A percentile compares a stretch with the other conserved stretches of the same genome.
Evolutionary conservation across 2,797 vertebrate species (phyloP).

Genomic region (Pseudochirops cupreus): DNA sequence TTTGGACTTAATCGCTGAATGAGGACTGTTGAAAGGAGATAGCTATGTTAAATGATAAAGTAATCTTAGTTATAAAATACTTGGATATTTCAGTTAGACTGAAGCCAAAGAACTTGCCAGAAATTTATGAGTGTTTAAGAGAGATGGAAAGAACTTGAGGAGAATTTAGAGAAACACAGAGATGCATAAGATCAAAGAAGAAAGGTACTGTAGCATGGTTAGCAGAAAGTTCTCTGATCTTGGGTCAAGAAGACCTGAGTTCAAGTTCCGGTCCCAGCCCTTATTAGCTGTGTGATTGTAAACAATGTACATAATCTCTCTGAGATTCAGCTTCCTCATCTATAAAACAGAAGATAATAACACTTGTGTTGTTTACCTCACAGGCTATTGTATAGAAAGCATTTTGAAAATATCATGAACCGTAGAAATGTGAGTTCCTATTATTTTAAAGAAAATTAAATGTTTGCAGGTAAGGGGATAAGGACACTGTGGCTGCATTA

Average conservation of each 20-base stretch:
- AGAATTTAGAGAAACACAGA: conserved; percentile 29
- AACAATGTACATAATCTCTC: not conserved
- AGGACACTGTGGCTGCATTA: not conserved
- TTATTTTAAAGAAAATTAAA: not conserved
- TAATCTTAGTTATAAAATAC: conserved; percentile 34
- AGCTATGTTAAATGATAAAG: conserved; percentile 7
- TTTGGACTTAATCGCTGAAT: conserved; percentile 60
- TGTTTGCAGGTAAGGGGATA: not conserved
- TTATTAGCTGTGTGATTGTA: too few species aligned
- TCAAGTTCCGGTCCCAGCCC: not conserved
- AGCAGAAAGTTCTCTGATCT: conserved; percentile 13
- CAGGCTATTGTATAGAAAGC: not conserved
- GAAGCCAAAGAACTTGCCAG: conserved; percentile 2
- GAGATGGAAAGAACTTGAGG: not conserved
- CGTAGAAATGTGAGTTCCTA: not conserved
- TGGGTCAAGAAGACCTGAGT: not conserved
- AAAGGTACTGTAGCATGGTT: conserved; percentile 49
- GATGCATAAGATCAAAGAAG: conserved; percentile 28
- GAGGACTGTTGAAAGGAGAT: conserved; percentile 47
- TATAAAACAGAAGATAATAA: not conserved
- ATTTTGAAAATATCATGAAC: not conserved
- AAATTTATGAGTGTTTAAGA: conserved; percentile 38
- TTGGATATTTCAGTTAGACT: conserved; percentile 39
- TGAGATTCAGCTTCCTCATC: conserved; percentile 14
- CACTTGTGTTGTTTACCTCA: not conserved